These are phyloP conservation scores for Pycnonotus jocosus DNA, from an alignment of 2,113 vertebrate species.

Conservation along the genomic window DNA sequence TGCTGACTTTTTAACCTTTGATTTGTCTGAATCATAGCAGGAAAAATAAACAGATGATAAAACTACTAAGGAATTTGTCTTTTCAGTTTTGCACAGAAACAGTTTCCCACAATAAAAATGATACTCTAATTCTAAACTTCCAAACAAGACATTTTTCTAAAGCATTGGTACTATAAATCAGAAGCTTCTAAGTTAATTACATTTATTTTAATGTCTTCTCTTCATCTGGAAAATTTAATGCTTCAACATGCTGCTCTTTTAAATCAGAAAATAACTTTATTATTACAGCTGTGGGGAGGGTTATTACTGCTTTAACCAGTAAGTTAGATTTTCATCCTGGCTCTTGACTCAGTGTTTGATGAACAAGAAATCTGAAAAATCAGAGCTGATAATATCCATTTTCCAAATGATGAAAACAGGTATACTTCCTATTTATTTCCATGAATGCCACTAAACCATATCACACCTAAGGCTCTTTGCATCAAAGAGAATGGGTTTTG, in stretches of 20 bases:
- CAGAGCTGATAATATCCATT: neutral
- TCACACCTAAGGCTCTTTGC: neutral
- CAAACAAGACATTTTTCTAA: constrained; percentile 35
- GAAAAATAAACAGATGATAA: constrained; percentile 46
- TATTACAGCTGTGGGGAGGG: neutral
- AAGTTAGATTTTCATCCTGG: neutral
- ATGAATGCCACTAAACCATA: neutral
- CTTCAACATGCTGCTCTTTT: constrained; percentile 28
- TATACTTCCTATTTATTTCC: neutral
- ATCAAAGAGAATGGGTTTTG: neutral
- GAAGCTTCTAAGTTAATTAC: constrained; percentile 16
- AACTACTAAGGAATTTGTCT: constrained; percentile 38
- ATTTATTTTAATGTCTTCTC: constrained; percentile 22
- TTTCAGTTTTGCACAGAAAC: constrained; percentile 46
- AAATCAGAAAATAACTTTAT: neutral
- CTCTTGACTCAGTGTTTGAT: neutral
- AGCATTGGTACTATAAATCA: constrained; percentile 1
- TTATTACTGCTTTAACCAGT: neutral
- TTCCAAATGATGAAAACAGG: neutral
- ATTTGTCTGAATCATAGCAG: constrained; percentile 1
- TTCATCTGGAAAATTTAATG: constrained; percentile 39
- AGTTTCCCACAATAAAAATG: constrained; percentile 48
- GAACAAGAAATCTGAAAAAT: neutral
- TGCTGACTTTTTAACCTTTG: constrained; percentile 8
- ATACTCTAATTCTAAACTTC: constrained; percentile 50